Conservation (phyloP, 2,888 invertebrate species). For the Escarpia spicata region DNA sequence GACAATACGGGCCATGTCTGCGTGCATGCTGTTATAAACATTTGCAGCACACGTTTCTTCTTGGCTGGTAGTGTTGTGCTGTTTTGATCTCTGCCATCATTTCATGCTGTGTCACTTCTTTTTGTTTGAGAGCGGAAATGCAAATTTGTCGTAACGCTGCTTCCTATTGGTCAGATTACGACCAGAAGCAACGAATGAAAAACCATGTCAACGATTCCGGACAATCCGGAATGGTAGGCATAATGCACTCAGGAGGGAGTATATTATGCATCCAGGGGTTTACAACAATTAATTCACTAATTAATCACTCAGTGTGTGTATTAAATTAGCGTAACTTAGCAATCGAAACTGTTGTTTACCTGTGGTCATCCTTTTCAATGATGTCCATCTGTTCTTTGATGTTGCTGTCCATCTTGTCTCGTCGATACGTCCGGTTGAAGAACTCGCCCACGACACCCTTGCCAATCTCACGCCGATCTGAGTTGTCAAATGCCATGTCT, state of each 20-base stretch:
- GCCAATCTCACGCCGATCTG: background rate
- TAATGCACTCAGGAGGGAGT: background rate
- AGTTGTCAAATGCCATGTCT: background rate
- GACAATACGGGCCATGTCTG: too few relatives aligned
- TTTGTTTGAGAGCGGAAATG: too few relatives aligned
- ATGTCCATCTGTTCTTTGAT: background rate
- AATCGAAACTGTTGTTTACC: background rate
- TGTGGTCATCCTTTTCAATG: background rate
- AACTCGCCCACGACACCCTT: background rate
- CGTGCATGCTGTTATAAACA: too few relatives aligned
- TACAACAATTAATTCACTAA: background rate
- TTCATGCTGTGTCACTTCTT: too few relatives aligned
- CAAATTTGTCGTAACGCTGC: too few relatives aligned
- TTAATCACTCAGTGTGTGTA: background rate
- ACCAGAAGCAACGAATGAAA: too few relatives aligned
- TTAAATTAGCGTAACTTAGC: background rate
- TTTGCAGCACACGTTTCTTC: too few relatives aligned
- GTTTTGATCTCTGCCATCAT: too few relatives aligned
- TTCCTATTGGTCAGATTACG: too few relatives aligned
- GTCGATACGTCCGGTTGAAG: slow-evolving; percentile 2
- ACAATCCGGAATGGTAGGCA: too few relatives aligned
- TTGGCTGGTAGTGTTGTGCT: too few relatives aligned
- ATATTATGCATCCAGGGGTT: background rate
- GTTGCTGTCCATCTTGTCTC: background rate
- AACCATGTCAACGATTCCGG: too few relatives aligned